Base-by-base conservation (phyloP, 2,113 vertebrate species). In the Lucifuga dentata region DNA sequence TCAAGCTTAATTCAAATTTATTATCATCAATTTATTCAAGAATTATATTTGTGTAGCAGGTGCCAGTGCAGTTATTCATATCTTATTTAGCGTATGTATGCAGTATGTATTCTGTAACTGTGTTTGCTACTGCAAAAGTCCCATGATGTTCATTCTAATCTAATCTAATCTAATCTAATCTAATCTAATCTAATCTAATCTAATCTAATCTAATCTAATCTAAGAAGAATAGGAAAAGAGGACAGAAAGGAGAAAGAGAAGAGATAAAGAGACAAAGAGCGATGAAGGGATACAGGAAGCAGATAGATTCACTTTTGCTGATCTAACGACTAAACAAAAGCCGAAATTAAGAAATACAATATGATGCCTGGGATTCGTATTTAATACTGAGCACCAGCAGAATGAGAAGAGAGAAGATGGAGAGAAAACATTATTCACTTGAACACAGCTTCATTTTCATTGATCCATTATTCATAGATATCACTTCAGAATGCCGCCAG, bases 401-500 rank as follows among this genome's bases (percentile, higher is more conserved):
- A 64, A 70, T 3, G 10, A 21, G 58, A 51, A n/a, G 64, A 68
- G 2, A 36, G 62, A 69, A 53, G 44, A 73, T 8, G 50, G 62
- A 71, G 44, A 59, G 23, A 55, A 33, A 62, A 71, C 62, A 84
- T 78, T 73, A 79, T 73, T 84, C 79, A 76, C 58, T 65, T 16
- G 64, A 82, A 88, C 66, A 65, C 77, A 80, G 39, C 65, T 72
- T 86, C 74, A 77, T 80, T 67, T 70, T 81, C 79, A 64, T 61
- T 56, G 50, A 74, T 88, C 78, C 82, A 89, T 90, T 81, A 89
- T 89, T 89, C 86, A 89, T 86, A 35, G 35, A 17, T 69, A 88
- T 84, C 78, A 57, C 81, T 85, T 82, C 65, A 67, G 68, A 81
- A 86, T 80, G 81, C 48, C 17, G 66, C 78, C 58, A 43, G 70